These are phyloP conservation scores for Leptinotarsa rubiginosa DNA, from an alignment of 2,888 invertebrate genomes.

Conservation along the genomic window DNA sequence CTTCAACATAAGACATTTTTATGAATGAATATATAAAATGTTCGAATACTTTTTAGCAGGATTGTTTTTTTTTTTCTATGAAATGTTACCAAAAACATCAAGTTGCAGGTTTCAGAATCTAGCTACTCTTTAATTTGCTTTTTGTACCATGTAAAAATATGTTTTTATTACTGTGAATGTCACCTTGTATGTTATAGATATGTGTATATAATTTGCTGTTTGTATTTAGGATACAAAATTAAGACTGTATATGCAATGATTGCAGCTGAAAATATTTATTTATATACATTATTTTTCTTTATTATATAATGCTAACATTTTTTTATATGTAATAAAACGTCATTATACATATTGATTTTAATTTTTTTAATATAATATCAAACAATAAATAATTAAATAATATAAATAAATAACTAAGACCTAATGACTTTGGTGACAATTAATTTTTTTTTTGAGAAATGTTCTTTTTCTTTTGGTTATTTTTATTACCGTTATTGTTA, in stretches of 20 bases:
- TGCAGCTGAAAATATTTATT: constrained; percentile 59
- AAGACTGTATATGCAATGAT: constrained; percentile 62
- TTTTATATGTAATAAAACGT: constrained; percentile 58
- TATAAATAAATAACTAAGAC: constrained; percentile 53
- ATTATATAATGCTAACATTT: constrained; percentile 59
- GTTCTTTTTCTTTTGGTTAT: constrained; percentile 48
- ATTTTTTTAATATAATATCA: constrained; percentile 26
- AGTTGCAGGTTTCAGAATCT: constrained; percentile 11
- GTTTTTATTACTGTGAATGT: constrained; percentile 55
- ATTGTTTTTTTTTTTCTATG: not conserved
- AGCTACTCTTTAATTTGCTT: constrained; percentile 39
- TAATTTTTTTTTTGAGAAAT: constrained; percentile 50
- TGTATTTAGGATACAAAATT: constrained; percentile 60
- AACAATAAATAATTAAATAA: constrained; percentile 41
- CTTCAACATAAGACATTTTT: too few species aligned
- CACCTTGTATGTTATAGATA: constrained; percentile 54
- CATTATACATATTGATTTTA: constrained; percentile 49
- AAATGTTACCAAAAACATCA: not conserved
- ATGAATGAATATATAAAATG: too few species aligned
- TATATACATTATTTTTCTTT: constrained; percentile 56
- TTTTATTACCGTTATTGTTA: constrained; percentile 43
- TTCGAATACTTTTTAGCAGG: too few species aligned
- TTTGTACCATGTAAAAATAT: constrained; percentile 53
- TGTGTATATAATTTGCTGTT: constrained; percentile 57
- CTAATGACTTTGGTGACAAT: constrained; percentile 55